Conservation (phyloP, 2,797 vertebrate genomes). For the Brotogeris chrysoptera region DNA sequence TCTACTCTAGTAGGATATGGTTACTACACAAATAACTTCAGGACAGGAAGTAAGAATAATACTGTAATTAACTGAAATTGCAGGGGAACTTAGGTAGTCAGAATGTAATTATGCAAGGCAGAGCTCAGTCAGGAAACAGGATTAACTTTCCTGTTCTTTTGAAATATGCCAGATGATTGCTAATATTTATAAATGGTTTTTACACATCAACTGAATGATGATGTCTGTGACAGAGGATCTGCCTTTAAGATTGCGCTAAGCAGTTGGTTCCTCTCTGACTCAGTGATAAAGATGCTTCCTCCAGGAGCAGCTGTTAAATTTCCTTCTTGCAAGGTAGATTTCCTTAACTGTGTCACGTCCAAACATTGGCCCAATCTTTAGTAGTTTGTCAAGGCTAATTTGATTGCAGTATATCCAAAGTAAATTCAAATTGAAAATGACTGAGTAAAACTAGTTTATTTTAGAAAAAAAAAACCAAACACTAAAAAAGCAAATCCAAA, state of each 20-base stretch:
- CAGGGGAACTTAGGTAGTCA: constrained; percentile 60
- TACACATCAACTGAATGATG: constrained; percentile 44
- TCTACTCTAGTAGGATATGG: constrained; percentile 33
- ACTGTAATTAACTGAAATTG: constrained; percentile 65
- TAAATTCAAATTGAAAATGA: constrained; percentile 8
- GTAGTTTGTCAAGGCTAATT: constrained; percentile 27
- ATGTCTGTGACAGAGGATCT: constrained; percentile 21
- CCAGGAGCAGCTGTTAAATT: constrained; percentile 53
- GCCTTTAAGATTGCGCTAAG: constrained; percentile 32
- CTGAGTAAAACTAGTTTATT: not conserved
- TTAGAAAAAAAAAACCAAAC: not conserved
- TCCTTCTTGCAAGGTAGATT: constrained; percentile 21
- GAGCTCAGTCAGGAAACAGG: constrained; percentile 57
- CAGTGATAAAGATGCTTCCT: constrained; percentile 59
- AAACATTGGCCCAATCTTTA: not conserved
- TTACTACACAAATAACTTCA: constrained; percentile 66
- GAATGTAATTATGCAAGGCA: constrained; percentile 59
- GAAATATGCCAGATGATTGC: constrained; percentile 63
- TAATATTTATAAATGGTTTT: constrained; percentile 66
- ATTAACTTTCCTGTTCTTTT: constrained; percentile 61
- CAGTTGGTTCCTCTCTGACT: constrained; percentile 55
- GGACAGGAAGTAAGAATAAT: constrained; percentile 69
- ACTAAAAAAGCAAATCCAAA: not conserved
- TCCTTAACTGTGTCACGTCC: not conserved
- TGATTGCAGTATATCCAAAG: not conserved